Evolutionary conservation across 2,797 vertebrate genomes (phyloP).

Genomic region (Pantherophis vulpinus): DNA sequence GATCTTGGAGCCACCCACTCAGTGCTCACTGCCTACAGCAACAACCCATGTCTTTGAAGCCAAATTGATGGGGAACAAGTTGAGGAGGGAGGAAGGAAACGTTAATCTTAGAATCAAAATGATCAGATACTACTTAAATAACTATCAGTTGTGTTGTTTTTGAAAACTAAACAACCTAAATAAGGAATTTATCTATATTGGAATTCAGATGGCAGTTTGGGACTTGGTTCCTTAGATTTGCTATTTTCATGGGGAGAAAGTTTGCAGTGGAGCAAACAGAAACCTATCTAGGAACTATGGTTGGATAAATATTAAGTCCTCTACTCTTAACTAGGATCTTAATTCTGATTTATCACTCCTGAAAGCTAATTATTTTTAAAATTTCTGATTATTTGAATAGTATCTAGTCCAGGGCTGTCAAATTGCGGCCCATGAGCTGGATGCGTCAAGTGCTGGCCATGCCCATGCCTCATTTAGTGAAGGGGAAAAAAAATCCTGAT

Average conservation of each 20-base stretch:
- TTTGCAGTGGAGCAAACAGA: neutral
- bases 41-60: neutral
- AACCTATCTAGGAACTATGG: neutral
- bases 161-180: neutral
- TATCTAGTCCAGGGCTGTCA: neutral
- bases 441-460: too few relatives aligned
- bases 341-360: neutral
- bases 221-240: neutral
- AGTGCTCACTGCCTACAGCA: neutral
- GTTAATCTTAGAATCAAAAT: neutral
- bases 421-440: fast-evolving
- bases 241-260: neutral
- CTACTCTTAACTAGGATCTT: neutral
- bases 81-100: neutral
- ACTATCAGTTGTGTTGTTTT: neutral
- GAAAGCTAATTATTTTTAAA: neutral
- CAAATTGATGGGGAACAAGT: neutral
- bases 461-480: too few relatives aligned
- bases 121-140: neutral
- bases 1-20: neutral
- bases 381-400: neutral
- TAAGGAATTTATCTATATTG: neutral
- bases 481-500: too few relatives aligned
- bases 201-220: neutral
- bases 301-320: neutral